Evolutionary conservation across 2,113 vertebrate genomes (phyloP), one percentile per base, ranked within the genome.

Genomic region (Pungitius pungitius): DNA sequence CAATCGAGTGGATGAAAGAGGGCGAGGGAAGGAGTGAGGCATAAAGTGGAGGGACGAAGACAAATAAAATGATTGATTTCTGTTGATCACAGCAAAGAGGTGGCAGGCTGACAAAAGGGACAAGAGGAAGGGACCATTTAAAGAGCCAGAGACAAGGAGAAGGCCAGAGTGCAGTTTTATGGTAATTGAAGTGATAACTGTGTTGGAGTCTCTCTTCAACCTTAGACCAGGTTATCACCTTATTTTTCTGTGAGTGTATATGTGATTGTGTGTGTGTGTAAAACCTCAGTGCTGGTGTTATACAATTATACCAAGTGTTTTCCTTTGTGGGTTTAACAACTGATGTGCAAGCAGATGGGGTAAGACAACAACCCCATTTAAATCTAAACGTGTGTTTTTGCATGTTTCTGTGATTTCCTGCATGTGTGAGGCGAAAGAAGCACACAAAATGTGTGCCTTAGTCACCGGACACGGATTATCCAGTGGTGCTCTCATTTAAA

Each of bases 141-240:
- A 72, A 63, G 61, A 51, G 27, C 54, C 17, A 74, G n/a, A 54
- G 27, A 5, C 14, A 22, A 60, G 54, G 20, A 60, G 54, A 71
- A 52, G 14, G 33, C 59, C 18, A 64, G 51, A 60, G 22, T 6
- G 33, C 10, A 55, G 52, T 77, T 75, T 85, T 84, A 81, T 87
- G 74, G 60, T 83, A 85, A 87, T 70, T 85, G 62, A 83, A 77
- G 63, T 57, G 75, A 80, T 85, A 76, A 75, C 66, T 68, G 49
- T 70, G 72, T 63, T 81, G 45, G 74, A 56, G 43, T 54, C 37
- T 37, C 30, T 75, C 22, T 60, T 62, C 64, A 56, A 56, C 55
- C 51, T 72, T 67, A 52, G 39, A 83, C 63, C 37, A 73, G 58
- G 65, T 85, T 84, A 78, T 73, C 71, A 65, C 39, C 56, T 37